Evolutionary conservation across 2,888 invertebrate species (phyloP), one percentile per base, ranked within the genome.

Genomic region (Melinopterus prodromus): DNA sequence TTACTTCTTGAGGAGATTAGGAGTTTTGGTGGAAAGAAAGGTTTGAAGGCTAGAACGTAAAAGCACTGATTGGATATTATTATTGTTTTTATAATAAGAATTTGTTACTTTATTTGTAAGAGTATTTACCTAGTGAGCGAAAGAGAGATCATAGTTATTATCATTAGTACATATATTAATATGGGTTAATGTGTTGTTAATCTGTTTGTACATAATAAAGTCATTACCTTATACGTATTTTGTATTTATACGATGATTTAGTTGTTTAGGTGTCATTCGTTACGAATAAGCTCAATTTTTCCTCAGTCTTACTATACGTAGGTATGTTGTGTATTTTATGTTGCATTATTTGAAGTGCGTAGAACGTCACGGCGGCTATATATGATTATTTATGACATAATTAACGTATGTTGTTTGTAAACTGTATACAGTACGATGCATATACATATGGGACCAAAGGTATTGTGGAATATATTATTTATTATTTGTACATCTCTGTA

Each of bases 1-100:
- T 91, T 93, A 84, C 89, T 96, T 53, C 89, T 96, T 87, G 91
- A 92, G 77, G 94, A 94, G 16, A 96, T 96, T 85, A 90, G 94
- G 82, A 93, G 91, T 86, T 95, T 95, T 82, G 94, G 94, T 12
- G 90, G 90, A 6, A 89, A 88, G 80, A 88, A 88, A 79, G 89
- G 89, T 35, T 83, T 90, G 70, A 77, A 78, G 76, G 72, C 79
- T 35, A 70, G 77, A 36, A 81, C 79, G 37, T 76, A 78, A 71
- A 53, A 53, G 53, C 53, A 53, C 53, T 53, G 53, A 53, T 9
- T 12, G 12, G 12, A 9, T 7, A 53, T 53, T 53, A 53, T 80
- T 71, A 77, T 35, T 71, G 14, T 38, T 70, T n/a, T 77, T 12
- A 69, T 53, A n/a, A 69, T 16, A 77, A 16, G 26, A 6, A 69